Conservation (phyloP, 2,797 vertebrate genomes). For the Channallabes apus region DNA sequence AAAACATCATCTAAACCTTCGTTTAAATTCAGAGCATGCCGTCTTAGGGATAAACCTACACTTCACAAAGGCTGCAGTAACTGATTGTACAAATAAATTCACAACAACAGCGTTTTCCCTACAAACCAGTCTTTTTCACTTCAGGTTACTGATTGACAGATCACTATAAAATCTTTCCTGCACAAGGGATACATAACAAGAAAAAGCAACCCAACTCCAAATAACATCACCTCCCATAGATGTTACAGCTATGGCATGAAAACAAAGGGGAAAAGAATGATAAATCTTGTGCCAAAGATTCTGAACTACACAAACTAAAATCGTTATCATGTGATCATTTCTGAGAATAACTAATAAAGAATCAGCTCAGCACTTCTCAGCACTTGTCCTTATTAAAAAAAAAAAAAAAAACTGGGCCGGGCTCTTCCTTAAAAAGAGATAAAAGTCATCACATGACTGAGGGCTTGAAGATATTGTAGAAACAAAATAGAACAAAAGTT, state of each 20-base stretch:
- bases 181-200: neutral
- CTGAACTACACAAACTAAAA: neutral
- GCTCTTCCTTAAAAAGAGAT: neutral
- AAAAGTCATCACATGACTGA: neutral
- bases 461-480: no score
- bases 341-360: neutral
- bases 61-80: conserved; percentile 50
- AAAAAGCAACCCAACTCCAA: neutral
- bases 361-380: neutral
- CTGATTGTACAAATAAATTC: conserved; percentile 53
- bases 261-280: neutral
- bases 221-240: neutral
- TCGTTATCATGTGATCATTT: neutral
- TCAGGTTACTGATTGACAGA: conserved; percentile 41
- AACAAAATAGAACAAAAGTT: no score
- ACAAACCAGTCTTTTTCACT: conserved; percentile 54
- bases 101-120: conserved; percentile 53
- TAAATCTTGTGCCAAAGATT: neutral
- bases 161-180: conserved; percentile 58
- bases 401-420: neutral
- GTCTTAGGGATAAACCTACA: conserved; percentile 24
- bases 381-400: conserved; percentile 1
- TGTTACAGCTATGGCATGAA: neutral
- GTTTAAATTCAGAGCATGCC: neutral
- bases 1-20: neutral